Evolutionary conservation across 1,140 invertebrate genomes (phyloP), one percentile per base, ranked within the genome.

Genomic region (Oedothorax gibbosus): DNA sequence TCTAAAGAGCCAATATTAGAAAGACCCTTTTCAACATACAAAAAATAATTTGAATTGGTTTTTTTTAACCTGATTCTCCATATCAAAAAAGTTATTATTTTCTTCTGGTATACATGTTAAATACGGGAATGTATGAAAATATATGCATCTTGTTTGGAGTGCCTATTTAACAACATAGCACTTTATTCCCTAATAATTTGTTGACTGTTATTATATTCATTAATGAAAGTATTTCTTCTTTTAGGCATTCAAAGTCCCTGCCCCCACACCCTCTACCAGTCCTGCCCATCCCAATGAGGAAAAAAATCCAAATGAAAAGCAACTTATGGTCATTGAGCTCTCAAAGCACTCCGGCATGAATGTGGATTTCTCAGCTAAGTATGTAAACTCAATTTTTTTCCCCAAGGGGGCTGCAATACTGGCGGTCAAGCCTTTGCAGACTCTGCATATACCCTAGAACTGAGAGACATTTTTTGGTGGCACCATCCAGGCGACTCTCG

Each of bases 311-410:
- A 91, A 92, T 12, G 93, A 94, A 90, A 92, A 95, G 89, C 86
- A 90, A 76, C 92, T 94, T 87, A 93, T 96, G 93, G 90, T 96
- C 0, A 87, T 92, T 69, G 91, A 93, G 65, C 93, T 97, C 86
- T 90, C 93, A 57, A 90, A 92, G 62, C 93, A 95, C 88, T 96
- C 95, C 14, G 93, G 94, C 79, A 97, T 98, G 96, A 98, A 97
- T 90, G 86, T 94, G 1, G 92, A 93, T 20, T 98, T 95, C 94
- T 95, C 95, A 71, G 90, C 92, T 84, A 95, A 95, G 94, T 95
- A 90, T 93, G 93, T 88, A 35, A 54, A n/a, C n/a, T n/a, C n/a
- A n/a, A n/a, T n/a, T n/a, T n/a, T n/a, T n/a, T n/a, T n/a, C n/a
- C n/a, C n/a, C n/a, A n/a, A n/a, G n/a, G n/a, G n/a, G n/a, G n/a